Conservation (phyloP, 64 coral and sea anemone genomes). For the Stichodactyla mertensii region DNA sequence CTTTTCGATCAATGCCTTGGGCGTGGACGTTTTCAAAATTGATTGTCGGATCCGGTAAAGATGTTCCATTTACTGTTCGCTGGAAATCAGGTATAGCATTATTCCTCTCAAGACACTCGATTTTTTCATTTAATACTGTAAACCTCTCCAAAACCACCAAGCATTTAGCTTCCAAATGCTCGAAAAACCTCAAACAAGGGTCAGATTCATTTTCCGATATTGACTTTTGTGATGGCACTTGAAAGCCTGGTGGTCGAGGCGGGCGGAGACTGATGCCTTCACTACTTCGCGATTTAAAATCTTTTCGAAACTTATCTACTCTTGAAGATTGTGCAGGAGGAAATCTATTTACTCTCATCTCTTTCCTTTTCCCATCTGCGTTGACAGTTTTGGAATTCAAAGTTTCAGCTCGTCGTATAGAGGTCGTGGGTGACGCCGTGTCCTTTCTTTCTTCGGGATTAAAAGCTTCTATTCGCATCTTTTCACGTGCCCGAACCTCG, state of each 20-base stretch:
- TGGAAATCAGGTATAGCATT: neutral
- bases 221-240: neutral
- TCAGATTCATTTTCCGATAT: neutral
- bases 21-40: neutral
- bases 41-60: neutral
- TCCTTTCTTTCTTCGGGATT: neutral
- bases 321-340: conserved; percentile 3
- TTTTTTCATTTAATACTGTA: neutral
- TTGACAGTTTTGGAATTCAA: neutral
- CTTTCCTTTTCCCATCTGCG: neutral
- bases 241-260: neutral
- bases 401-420: conserved; percentile 3
- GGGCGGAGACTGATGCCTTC: neutral
- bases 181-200: conserved; percentile 2
- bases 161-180: neutral
- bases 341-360: neutral
- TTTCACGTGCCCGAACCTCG: neutral
- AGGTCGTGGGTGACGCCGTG: neutral
- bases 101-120: neutral
- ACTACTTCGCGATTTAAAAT: neutral
- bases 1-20: neutral
- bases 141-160: neutral
- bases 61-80: neutral
- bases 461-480: neutral
- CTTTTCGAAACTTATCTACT: neutral